Evolutionary conservation across 2,888 invertebrate genomes (phyloP).

Genomic region (Muschampia plurimacula): DNA sequence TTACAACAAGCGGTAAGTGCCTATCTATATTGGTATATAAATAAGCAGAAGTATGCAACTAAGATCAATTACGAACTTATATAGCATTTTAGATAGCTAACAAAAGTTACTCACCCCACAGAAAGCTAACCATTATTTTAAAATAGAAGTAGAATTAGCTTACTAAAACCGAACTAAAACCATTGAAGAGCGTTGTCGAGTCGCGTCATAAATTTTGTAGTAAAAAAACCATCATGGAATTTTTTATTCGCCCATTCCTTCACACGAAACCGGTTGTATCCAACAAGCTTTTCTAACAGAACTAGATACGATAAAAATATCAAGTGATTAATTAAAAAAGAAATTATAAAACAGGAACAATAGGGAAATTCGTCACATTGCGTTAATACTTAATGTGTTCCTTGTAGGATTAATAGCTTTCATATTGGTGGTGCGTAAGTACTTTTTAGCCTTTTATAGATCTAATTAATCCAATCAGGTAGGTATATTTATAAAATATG

Average conservation of each 20-base stretch:
- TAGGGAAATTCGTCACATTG: no score
- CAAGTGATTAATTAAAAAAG: no score
- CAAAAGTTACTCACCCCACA: neutral
- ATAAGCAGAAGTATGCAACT: no score
- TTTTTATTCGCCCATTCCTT: constrained; percentile 1
- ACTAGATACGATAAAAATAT: neutral
- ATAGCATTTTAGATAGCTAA: neutral
- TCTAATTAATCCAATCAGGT: no score
- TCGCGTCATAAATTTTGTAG: neutral
- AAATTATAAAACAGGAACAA: neutral
- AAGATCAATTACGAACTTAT: neutral
- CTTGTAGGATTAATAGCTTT: no score
- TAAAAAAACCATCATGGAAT: constrained; percentile 7
- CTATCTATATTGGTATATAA: no score
- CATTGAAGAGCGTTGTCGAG: neutral
- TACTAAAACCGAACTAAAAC: neutral
- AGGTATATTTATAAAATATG: no score
- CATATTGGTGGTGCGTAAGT: no score
- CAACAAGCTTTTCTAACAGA: neutral
- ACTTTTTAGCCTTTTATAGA: no score
- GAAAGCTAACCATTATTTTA: no score
- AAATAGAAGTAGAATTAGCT: neutral
- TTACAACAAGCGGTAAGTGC: neutral
- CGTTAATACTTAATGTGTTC: no score
- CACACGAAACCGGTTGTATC: neutral